These are phyloP conservation scores for Carollia perspicillata DNA, from an alignment of 2,113 vertebrate genomes.

Conservation along the genomic window DNA sequence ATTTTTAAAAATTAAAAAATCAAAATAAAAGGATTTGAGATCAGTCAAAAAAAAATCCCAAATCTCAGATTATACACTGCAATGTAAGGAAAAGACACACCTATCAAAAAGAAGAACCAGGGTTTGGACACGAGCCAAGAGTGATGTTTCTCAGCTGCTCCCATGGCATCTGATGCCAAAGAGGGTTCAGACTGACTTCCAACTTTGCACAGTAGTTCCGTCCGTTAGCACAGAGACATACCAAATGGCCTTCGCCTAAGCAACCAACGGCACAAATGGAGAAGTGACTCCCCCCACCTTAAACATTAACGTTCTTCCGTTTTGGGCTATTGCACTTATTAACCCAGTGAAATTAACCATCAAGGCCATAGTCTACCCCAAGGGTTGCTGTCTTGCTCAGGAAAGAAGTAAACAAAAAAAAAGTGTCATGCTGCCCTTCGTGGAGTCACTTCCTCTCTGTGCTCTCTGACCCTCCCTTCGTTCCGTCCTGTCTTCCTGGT, in stretches of 20 bases:
- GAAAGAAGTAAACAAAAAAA: neutral
- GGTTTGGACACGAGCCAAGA: neutral
- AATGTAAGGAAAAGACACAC: neutral
- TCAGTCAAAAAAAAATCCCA: too few species aligned
- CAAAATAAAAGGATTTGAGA: too few species aligned
- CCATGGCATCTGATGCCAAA: neutral
- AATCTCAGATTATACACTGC: neutral
- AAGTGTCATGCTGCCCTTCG: neutral
- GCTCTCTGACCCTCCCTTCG: neutral
- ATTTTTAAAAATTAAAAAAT: too few species aligned
- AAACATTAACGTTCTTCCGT: neutral
- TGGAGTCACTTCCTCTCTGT: neutral
- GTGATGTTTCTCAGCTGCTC: neutral
- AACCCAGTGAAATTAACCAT: neutral
- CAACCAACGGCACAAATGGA: neutral
- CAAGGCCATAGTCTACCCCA: neutral
- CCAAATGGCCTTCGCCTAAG: neutral
- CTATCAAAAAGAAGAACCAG: neutral
- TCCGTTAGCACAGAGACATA: neutral
- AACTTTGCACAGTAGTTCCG: neutral
- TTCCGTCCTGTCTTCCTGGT: neutral
- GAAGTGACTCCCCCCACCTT: neutral
- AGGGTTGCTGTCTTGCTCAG: neutral
- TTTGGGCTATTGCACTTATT: neutral
- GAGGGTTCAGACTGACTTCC: neutral